Evolutionary conservation across 2,797 vertebrate species (phyloP).

Genomic region (Psittacula derbiana): DNA sequence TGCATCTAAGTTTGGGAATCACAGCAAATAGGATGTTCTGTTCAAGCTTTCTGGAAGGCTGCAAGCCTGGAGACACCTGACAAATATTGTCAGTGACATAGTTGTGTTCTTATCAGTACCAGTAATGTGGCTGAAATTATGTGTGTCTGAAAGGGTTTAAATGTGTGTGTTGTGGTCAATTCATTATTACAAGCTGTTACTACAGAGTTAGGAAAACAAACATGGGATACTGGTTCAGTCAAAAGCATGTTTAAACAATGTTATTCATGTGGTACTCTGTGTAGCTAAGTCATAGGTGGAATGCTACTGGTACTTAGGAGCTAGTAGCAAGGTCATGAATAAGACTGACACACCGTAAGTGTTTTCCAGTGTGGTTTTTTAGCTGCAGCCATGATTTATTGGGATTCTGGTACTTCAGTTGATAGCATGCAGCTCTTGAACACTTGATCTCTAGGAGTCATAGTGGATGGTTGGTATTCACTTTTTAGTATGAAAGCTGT

Average conservation of each 20-base stretch:
- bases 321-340: background rate
- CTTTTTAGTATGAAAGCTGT: background rate
- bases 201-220: background rate
- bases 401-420: background rate
- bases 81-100: background rate
- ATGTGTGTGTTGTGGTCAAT: background rate
- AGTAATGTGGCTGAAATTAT: background rate
- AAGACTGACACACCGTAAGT: accelerated
- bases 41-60: background rate
- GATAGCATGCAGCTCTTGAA: background rate
- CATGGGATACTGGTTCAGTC: background rate
- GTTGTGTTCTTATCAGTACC: background rate
- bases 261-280: background rate
- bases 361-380: background rate
- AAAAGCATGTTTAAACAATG: background rate
- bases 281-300: background rate
- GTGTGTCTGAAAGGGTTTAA: background rate
- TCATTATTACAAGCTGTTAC: background rate
- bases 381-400: background rate
- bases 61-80: background rate
- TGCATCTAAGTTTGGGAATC: background rate
- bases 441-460: background rate
- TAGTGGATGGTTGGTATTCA: background rate
- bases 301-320: background rate
- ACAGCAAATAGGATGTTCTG: background rate